Evolutionary conservation across 2,888 invertebrate genomes (phyloP).

Genomic region (Drosophila birchii): DNA sequence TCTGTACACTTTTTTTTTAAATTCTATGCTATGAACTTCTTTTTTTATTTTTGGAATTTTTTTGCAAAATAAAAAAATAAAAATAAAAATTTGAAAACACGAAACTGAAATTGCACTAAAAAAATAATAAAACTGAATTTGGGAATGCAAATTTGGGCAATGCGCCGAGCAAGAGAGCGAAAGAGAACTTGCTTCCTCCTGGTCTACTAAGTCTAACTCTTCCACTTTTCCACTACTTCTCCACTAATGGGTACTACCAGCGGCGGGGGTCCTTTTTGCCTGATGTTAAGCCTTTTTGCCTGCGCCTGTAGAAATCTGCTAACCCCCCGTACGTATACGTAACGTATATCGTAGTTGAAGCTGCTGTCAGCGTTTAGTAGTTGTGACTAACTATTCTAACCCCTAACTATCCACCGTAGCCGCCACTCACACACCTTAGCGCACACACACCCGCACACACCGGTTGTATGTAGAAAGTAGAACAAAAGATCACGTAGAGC

Average conservation of each 20-base stretch:
- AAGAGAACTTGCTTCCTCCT: conserved; percentile 8
- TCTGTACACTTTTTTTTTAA: conserved; percentile 27
- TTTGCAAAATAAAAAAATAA: conserved; percentile 45
- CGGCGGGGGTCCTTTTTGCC: background rate
- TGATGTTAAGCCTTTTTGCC: conserved; percentile 15
- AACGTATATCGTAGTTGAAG: background rate
- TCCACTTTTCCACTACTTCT: conserved; percentile 13
- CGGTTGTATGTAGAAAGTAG: conserved; percentile 18
- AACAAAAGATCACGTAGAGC: conserved; percentile 15
- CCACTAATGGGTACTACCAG: conserved; percentile 27
- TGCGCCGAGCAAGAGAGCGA: background rate
- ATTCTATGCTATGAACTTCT: conserved; percentile 23
- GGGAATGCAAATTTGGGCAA: conserved; percentile 26
- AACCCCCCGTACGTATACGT: conserved; percentile 2
- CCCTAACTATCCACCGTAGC: conserved; percentile 12
- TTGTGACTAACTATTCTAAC: conserved; percentile 35
- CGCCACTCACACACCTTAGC: conserved; percentile 21
- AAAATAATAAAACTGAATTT: conserved; percentile 8
- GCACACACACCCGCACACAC: conserved; percentile 10
- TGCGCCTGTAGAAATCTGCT: conserved; percentile 38
- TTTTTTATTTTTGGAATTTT: conserved; percentile 28
- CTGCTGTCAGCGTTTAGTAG: conserved; percentile 10
- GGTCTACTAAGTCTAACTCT: conserved; percentile 25
- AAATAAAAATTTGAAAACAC: conserved; percentile 10
- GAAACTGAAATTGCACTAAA: conserved; percentile 25